Base-by-base conservation (phyloP, 1,140 invertebrate genomes). In the Parasteatoda tepidariorum region DNA sequence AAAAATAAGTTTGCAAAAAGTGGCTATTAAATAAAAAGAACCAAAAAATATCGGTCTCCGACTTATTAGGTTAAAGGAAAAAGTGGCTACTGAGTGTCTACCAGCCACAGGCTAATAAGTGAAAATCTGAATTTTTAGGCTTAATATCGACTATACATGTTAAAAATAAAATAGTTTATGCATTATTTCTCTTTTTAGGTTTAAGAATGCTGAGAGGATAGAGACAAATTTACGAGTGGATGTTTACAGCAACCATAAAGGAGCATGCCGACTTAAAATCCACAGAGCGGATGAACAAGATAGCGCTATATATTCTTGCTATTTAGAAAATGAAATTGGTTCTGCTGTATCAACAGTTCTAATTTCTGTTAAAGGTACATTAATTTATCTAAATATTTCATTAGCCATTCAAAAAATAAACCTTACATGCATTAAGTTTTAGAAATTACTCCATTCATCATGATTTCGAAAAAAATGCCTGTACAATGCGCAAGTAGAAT, bases 291-390 rank as follows among this genome's bases (percentile, higher is more conserved):
- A 33, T 31, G 38, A 18, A 0, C 6, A 64, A 9, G 81, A 83
- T 24, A 66, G 48, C 15, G 81, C 81, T 30, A 83, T 83, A 2
- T 83, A 83, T 22, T 55, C 57, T 0, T 83, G 81, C 0, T 83
- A 73, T n/a, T 66, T 83, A 11, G 81, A 83, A 28, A 83, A 83
- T n/a, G 81, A 83, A 24, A 22, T 33, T 57, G 81, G 81, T 0
- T 74, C 70, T 9, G 41, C 81, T 0, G 22, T 83, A 13, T 83
- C 70, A 0, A 83, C 81, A 11, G 61, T 83, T 24, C 18, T 74
- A 11, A 13, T 83, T 5, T 33, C 59, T 2, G 70, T 83, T n/a
- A 6, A 18, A 74, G 61, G 81, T 74, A 62, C 5, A 61, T 5
- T 61, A n/a, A 28, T 5, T 15, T 61, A 61, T 24, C 9, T 7